Evolutionary conservation across 2,888 invertebrate species (phyloP), one percentile per base, ranked within the genome.

Genomic region (Sphaerophoria rueppellii): DNA sequence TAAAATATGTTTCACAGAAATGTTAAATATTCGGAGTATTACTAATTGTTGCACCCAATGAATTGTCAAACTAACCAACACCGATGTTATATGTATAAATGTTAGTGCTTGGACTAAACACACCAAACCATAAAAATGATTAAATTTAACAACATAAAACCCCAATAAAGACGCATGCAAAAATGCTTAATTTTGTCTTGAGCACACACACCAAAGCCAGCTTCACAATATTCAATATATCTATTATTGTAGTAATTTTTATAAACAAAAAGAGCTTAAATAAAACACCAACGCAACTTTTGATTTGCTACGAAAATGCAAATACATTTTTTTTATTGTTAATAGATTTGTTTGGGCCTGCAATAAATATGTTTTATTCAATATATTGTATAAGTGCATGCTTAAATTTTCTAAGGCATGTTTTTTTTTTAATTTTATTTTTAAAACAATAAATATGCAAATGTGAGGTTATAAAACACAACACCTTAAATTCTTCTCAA

Each of bases 271-370:
- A 24, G 24, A 24, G 24, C 24, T 24, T 24, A 24, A 24, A 24
- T 24, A 24, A 24, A 24, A 24, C 24, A 2, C 24, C 24, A 24
- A 83, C 80, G 46, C 83, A 79, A 83, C 75, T 61, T 58, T 34
- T 76, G 54, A 55, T 79, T 72, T 80, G 75, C 74, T 80, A 43
- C 69, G 72, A 76, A 83, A 83, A 65, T 75, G 67, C 60, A 69
- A 83, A 80, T 83, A 79, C 75, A 83, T 83, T 82, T 57, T 57
- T 55, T 63, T 16, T 61, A 52, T 50, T 52, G 7, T 40, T 52
- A 65, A 48, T 67, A 34, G 37, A n/a, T 65, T 50, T 34, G 32
- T 52, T 34, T 50, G 11, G 34, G 11, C n/a, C 16, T 50, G 34
- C 35, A 57, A 16, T 57, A 55, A 52, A 35, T 34, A 34, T 55